Percentiles rank a stretch among this genome's conserved stretches.
These are phyloP conservation scores for Lucilia cuprina DNA, from an alignment of 1,140 invertebrate species.

Conservation along the genomic window DNA sequence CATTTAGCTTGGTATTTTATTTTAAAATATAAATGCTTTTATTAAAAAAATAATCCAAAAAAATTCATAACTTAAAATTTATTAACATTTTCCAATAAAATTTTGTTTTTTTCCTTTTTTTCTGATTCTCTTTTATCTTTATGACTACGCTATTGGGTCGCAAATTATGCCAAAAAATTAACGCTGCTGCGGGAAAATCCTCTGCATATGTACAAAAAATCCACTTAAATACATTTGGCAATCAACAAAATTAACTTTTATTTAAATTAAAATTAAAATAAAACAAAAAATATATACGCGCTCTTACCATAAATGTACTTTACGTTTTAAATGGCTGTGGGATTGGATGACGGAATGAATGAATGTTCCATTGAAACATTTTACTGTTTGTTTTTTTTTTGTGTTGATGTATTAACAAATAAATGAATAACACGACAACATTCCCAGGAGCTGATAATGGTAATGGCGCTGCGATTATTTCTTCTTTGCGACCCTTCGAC, in stretches of 20 bases:
- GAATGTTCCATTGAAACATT: too few species aligned
- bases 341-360: background rate
- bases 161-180: slow-evolving; percentile 12
- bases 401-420: background rate
- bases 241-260: slow-evolving; percentile 39
- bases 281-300: background rate
- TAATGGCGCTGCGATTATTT: slow-evolving; percentile 70
- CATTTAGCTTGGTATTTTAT: background rate
- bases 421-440: too few species aligned
- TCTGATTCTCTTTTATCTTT: background rate
- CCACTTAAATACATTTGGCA: slow-evolving; percentile 38
- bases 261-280: background rate
- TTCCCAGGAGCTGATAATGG: slow-evolving; percentile 67
- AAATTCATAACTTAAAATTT: background rate
- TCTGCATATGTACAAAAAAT: slow-evolving; percentile 33
- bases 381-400: background rate
- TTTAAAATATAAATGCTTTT: background rate
- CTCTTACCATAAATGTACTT: background rate
- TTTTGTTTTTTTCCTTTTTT: background rate
- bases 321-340: background rate
- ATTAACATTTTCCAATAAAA: background rate
- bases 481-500: slow-evolving; percentile 71
- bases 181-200: background rate
- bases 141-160: background rate
- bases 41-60: background rate